Evolutionary conservation across 1,140 invertebrate genomes (phyloP), one percentile per base, ranked within the genome.

Genomic region (Colletes latitarsis): DNA sequence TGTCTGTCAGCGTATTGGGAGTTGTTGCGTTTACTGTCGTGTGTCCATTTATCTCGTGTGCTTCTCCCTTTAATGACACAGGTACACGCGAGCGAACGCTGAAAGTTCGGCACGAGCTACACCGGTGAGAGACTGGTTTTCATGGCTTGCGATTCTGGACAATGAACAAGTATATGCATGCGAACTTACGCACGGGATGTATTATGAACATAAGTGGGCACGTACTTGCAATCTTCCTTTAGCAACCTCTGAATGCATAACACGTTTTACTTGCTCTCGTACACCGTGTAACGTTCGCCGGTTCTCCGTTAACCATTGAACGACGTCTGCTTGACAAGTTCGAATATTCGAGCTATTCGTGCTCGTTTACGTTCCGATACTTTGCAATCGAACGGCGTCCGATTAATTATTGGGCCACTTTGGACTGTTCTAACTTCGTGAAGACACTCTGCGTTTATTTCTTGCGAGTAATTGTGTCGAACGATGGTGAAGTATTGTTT

Each of bases 41-140:
- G 4, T 19, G n/a, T 19, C n/a, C 19, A 10, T 79, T 62, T 52
- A 43, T 57, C 46, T 12, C 46, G 15, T 39, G 41, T 57, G 30
- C 30, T 30, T 19, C 46, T 72, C 55, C 43, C n/a, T 52, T 62
- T 67, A 66, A 67, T 71, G 62, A 52, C 62, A 46, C 43, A 60
- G n/a, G 58, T 41, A 77, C 60, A 57, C 67, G 74, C 67, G 21
- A 66, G 12, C 21, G 17, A 57, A 70, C 49, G 67, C 53, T 70
- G 64, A 58, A 82, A 86, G 84, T 86, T 83, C 70, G 85, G 81
- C 84, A 83, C 84, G 85, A 87, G 85, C 84, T 86, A 83, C 69
- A 41, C 58, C n/a, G 80, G 46, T 21, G 66, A 67, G 81, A 80
- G 84, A 86, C 84, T 86, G 85, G 81, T 86, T 87, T 86, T 87